Conservation (phyloP, 2,888 invertebrate genomes). For the Antheraea yamamai region DNA sequence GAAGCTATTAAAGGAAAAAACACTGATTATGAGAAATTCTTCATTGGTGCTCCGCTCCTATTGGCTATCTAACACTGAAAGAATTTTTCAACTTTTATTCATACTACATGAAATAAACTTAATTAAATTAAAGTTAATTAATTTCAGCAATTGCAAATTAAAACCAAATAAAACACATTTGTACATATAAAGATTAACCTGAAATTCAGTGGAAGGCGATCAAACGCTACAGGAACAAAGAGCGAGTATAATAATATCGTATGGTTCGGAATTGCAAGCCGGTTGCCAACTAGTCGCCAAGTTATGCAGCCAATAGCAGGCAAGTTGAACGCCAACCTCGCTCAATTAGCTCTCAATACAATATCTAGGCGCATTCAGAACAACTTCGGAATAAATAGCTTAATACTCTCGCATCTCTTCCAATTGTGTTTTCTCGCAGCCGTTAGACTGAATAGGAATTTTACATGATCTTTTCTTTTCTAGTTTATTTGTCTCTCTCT, state of each 20-base stretch:
- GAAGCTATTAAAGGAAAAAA: no score
- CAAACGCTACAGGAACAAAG: neutral
- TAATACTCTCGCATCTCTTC: neutral
- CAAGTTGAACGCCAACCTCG: neutral
- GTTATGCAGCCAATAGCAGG: constrained; percentile 9
- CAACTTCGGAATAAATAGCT: neutral
- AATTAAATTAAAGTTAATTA: neutral
- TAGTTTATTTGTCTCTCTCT: neutral
- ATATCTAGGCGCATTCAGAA: constrained; percentile 5
- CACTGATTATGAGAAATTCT: no score
- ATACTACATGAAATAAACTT: neutral
- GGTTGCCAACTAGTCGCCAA: constrained; percentile 7
- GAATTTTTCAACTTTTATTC: no score
- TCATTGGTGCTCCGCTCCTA: no score
- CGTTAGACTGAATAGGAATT: neutral
- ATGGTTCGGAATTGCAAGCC: neutral
- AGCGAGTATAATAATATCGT: constrained; percentile 6
- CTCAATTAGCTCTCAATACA: constrained; percentile 2
- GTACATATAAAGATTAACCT: neutral
- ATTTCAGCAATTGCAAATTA: neutral
- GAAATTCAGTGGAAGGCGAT: neutral
- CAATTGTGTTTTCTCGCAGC: neutral
- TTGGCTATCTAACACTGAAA: no score
- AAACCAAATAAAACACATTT: neutral
- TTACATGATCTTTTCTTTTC: neutral